phyloP scores from a whole-genome alignment of 2,888 invertebrate species.

The Pandemis heparana region DNA sequence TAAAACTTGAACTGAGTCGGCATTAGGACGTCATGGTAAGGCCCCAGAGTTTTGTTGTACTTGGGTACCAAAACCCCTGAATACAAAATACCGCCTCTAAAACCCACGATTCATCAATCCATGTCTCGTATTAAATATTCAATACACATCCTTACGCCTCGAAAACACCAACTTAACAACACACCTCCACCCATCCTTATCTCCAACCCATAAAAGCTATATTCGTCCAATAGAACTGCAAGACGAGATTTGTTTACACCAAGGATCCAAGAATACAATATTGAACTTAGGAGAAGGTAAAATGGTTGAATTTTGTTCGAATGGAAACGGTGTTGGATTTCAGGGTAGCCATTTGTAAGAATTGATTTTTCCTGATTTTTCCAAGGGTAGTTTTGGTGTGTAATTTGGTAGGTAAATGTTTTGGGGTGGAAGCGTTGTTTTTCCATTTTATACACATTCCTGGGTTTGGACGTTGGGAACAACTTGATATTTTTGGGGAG shows the following conservation, averaged over 20 bases:
- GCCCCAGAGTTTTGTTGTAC: no score
- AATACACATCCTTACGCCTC: slow-evolving; percentile 44
- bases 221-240: slow-evolving; percentile 15
- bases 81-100: slow-evolving; percentile 40
- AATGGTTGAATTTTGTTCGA: slow-evolving; percentile 13
- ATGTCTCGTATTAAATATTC: slow-evolving; percentile 46
- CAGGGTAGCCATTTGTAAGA: slow-evolving; percentile 44
- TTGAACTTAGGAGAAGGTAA: background rate
- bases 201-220: slow-evolving; percentile 8
- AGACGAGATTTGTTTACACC: slow-evolving; percentile 10
- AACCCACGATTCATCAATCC: slow-evolving; percentile 42
- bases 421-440: slow-evolving; percentile 12
- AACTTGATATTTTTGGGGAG: no score
- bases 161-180: slow-evolving; percentile 15
- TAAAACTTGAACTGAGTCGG: no score
- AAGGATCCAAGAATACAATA: background rate
- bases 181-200: slow-evolving; percentile 12
- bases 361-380: slow-evolving; percentile 52
- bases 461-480: background rate
- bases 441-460: slow-evolving; percentile 21
- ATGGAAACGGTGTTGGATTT: slow-evolving; percentile 27
- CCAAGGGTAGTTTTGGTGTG: slow-evolving; percentile 50
- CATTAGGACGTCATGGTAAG: no score
- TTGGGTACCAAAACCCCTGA: background rate
- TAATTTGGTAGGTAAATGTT: slow-evolving; percentile 50